Evolutionary conservation across 2,888 invertebrate genomes (phyloP).

Genomic region (Belgica antarctica): DNA sequence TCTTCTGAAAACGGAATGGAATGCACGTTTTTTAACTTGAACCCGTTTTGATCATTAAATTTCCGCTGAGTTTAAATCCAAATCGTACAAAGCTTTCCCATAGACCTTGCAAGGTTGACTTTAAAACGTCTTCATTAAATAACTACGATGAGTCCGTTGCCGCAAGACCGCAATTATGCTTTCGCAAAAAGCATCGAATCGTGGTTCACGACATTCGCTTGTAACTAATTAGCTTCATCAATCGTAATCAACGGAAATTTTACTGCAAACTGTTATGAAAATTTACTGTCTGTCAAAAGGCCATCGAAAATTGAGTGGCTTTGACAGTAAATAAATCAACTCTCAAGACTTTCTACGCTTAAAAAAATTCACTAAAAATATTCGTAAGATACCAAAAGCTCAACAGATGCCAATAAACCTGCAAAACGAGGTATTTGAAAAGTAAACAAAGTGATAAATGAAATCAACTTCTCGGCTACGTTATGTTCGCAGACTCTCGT

Average conservation of each 20-base stretch:
- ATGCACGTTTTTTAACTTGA: background rate
- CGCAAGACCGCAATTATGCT: no score
- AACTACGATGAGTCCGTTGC: background rate
- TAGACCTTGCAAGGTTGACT: no score
- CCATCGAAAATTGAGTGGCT: background rate
- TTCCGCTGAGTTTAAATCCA: no score
- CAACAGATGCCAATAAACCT: background rate
- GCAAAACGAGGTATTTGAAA: background rate
- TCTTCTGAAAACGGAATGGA: background rate
- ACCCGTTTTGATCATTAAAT: no score
- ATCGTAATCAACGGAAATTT: background rate
- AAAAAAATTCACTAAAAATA: background rate
- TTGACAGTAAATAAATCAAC: no score
- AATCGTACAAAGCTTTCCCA: no score
- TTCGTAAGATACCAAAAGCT: conserved; percentile 17
- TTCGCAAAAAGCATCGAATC: background rate
- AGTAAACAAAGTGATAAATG: background rate
- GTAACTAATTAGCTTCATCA: background rate
- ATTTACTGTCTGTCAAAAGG: background rate
- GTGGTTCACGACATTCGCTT: background rate
- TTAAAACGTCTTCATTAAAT: background rate
- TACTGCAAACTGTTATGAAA: background rate
- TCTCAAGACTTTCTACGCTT: background rate
- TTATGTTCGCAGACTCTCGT: conserved; percentile 20
- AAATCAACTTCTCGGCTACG: conserved; percentile 15